Conservation (phyloP, 2,888 invertebrate genomes). For the Netelia virgata region DNA sequence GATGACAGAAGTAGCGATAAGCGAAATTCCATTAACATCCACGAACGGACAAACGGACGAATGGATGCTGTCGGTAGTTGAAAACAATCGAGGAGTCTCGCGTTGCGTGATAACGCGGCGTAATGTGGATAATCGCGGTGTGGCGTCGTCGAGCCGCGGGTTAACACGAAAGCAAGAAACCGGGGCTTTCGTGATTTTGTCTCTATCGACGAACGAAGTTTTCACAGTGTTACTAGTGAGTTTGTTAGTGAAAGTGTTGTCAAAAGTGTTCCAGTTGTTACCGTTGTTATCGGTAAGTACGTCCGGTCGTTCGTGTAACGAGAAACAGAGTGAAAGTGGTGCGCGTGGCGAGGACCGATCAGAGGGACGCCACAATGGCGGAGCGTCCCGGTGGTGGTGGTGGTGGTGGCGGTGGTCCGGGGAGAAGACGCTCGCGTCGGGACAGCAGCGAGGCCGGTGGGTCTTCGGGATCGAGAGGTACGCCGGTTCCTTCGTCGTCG, state of each 20-base stretch:
- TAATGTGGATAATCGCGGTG: conserved; percentile 26
- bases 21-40: background rate
- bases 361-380: conserved; percentile 82
- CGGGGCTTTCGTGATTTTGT: background rate
- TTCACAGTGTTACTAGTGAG: conserved; percentile 53
- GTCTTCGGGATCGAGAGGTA: conserved; percentile 68
- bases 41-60: conserved; percentile 31
- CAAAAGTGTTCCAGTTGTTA: conserved; percentile 42
- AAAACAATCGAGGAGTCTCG: conserved; percentile 15
- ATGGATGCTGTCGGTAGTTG: conserved; percentile 53
- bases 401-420: conserved; percentile 70
- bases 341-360: conserved; percentile 82
- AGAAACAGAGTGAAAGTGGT: conserved; percentile 80
- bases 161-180: conserved; percentile 28
- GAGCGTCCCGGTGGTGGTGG: conserved; percentile 80
- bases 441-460: conserved; percentile 83
- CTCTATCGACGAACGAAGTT: conserved; percentile 25
- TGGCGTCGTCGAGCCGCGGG: conserved; percentile 36
- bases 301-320: conserved; percentile 32
- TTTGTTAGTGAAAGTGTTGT: conserved; percentile 34
- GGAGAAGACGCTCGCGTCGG: conserved; percentile 80
- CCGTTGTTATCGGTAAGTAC: conserved; percentile 18
- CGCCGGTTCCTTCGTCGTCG: conserved; percentile 75
- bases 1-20: conserved; percentile 46
- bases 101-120: conserved; percentile 41